Evolutionary conservation across 2,888 invertebrate genomes (phyloP), one percentile per base, ranked within the genome.

Genomic region (Cyclophora albipunctata): DNA sequence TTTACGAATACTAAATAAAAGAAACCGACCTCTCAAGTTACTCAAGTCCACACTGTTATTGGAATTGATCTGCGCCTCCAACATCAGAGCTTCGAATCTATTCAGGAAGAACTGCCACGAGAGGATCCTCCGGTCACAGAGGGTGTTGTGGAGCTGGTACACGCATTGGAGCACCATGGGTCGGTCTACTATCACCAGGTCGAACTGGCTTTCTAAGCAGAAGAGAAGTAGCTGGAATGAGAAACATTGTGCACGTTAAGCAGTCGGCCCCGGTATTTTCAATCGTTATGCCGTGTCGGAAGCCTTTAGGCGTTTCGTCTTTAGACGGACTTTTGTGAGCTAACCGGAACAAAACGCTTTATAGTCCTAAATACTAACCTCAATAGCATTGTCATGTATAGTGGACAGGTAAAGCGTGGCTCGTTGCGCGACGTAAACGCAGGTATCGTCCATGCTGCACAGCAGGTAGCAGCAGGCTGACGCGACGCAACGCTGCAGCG

Each of bases 41-140:
- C 94, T 90, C 54, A 96, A 92, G 66, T 98, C 98, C 3, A 96
- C 95, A 33, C 92, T 90, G 81, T 94, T 95, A 72, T 96, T 96
- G 58, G 96, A 87, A 74, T 93, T 95, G 41, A 99, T 94, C 88
- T 99, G 99, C 0, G 98, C 97, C 82, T 99, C 99, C 37, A 99
- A 86, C 67, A 98, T 96, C 3, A 99, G 85, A 0, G 98, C 95
- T 74, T 99, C 99, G 76, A 99, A 99, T 7, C 86, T 67, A 76
- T 97, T 96, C 34, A 98, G 91, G 81, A 99, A 99, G 90, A 99
- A 99, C 59, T 98, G 97, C 98, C 99, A 99, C 0, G 95, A 93
- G 7, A 99, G 90, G 53, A 99, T 95, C 67, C 93, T 93, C 45
- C 98, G 91, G 77, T 98, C 96, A 63, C 95, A 95, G 37, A 99